Base-by-base conservation (phyloP, 2,797 vertebrate genomes). In the Sardinella longiceps region DNA sequence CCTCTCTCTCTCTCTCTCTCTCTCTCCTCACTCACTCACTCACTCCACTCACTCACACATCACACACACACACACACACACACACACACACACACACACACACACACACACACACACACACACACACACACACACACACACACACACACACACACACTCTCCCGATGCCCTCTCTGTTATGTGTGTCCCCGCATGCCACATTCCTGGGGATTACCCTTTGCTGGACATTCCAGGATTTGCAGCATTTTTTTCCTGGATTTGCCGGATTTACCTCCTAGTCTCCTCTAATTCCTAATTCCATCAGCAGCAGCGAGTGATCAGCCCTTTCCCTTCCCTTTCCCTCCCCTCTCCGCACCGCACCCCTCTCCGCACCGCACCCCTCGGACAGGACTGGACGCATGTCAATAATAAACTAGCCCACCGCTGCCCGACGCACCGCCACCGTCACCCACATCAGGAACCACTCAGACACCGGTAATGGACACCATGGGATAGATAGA, bases 261-360 rank as follows among this genome's bases (percentile, higher is more conserved):
- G 83, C 81, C 28, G 80, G 85, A 85, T 88, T 86, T 85, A 66
- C 51, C 85, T 43, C 20, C 5, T 25, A 83, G 82, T 58, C 56
- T 85, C 1, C 60, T 87, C 80, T 81, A 63, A 48, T 81, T 37
- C n/a, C 60, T 88, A 60, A 83, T 88, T 81, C 86, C 58, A 83
- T 84, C 81, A 63, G 77, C 7, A 25, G 51, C 53, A 58, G 50
- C 53, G n/a, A 77, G 48, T 80, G 5, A 77, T 77, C 70, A 23
- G 70, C 33, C 70, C 37, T 43, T 77, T 77, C 28, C 33, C 37
- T 77, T 77, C n/a, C n/a, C n/a, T n/a, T n/a, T n/a, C n/a, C n/a
- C n/a, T n/a, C n/a, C n/a, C n/a, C n/a, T n/a, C n/a, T n/a, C n/a
- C n/a, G n/a, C n/a, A n/a, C n/a, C n/a, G n/a, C n/a, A n/a, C n/a